Base-by-base conservation (phyloP, 2,113 vertebrate species). In the Nicator chloris region DNA sequence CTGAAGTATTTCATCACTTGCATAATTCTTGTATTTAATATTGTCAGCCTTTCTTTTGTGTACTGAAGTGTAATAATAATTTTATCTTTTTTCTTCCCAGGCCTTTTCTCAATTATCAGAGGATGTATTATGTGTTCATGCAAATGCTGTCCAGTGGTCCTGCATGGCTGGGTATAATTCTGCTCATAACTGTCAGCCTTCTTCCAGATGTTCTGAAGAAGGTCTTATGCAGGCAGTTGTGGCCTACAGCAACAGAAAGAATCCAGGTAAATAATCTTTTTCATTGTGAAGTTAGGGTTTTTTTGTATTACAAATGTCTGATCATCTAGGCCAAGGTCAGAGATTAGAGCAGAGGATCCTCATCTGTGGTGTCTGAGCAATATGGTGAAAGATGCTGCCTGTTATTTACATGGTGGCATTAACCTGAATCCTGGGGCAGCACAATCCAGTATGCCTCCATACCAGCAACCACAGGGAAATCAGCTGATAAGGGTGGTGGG, bases 81-180 rank as follows among this genome's bases (percentile, higher is more conserved):
- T 76, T 68, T 37, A 65, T 81, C 15, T 83, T 94, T 86, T 68
- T 86, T 82, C 8, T 14, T 78, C 27, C 9, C 93, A 99, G 99
- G 99, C 99, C 99, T 13, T 99, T 99, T 98, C 98, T 99, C 96
- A 99, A 98, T 98, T 99, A 99, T 95, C 99, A 99, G 98, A 98
- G 99, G 97, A 99, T 99, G 99, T 99, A 99, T 98, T 99, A 99
- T 1, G 99, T 99, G 82, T 99, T 99, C 97, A 98, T 99, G 94
- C 99, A 99, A 98, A 99, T 99, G 99, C 91, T 99, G 89, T 99
- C 99, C 79, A 99, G 99, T 15, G 99, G 99, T 59, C 99, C 99
- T 3, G 99, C 99, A 1, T 99, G 99, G 99, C 98, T 99, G 94
- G 98, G 98, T 90, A 99, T 99, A 78, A 97, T 98, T 91, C 97